Base-by-base conservation (phyloP, 2,113 vertebrate species). In the Percina caprodes region DNA sequence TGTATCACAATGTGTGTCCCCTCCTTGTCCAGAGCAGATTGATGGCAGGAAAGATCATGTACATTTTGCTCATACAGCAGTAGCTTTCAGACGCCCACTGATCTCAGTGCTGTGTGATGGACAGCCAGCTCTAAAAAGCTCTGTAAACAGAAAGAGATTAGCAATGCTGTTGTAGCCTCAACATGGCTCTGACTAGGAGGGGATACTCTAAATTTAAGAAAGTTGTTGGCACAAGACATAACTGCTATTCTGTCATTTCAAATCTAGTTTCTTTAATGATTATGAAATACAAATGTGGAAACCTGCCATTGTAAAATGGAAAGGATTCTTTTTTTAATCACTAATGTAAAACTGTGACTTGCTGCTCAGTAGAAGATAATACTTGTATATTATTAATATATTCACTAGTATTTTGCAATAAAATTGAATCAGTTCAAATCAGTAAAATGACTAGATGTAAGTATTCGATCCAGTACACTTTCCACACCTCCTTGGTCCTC, bases 1-100 rank as follows among this genome's bases (percentile, higher is more conserved):
- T 69, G 70, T 80, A 88, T 94, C 88, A 89, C 86, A 84, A 78
- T 24, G 60, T 80, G 4, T 83, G 77, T 90, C 85, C 58, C 70
- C 87, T 80, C 63, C 26, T 86, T 81, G 42, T 92, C 88, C 86
- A 67, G 71, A 74, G 82, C 85, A 81, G 92, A 94, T 95, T 89
- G 91, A 94, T 91, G 84, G 75, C 83, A 56, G 81, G 49, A 74
- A 48, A 83, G 82, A 86, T 86, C 46, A 58, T 91, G 90, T 87
- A 90, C 87, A 84, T 84, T 88, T 82, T 46, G 65, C 88, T 89
- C 90, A 92, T 92, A 91, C 91, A 93, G 89, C 90, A 91, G 86
- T 74, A 70, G 69, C 87, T 92, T 78, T 89, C 85, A 83, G 66
- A 74, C 77, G 39, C 84, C 80, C 89, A 92, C 92, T 92, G 93